Percentiles rank a stretch among this genome's conserved stretches.
phyloP scores from a whole-genome alignment of 1,140 invertebrate genomes.

The Sinella curviseta region DNA sequence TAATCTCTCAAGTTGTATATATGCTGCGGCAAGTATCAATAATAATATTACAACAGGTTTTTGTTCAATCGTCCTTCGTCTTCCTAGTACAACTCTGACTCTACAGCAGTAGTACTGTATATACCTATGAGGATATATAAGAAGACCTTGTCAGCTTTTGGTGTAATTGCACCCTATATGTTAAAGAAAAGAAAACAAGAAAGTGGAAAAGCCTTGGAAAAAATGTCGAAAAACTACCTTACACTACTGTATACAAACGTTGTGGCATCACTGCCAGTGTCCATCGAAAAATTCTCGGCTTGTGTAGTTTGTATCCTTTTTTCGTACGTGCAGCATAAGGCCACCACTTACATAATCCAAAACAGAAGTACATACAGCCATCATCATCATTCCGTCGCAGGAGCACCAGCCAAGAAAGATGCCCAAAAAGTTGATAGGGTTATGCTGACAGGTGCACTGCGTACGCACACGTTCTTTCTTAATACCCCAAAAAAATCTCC shows the following conservation, averaged over 20 bases:
- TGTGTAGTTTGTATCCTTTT: no score
- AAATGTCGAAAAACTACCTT: constrained; percentile 5
- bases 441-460: constrained; percentile 8
- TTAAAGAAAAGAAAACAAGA: constrained; percentile 9
- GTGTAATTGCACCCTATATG: background rate
- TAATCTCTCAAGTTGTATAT: no score
- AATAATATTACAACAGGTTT: constrained; percentile 9
- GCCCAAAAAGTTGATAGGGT: background rate
- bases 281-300: no score
- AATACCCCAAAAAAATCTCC: no score
- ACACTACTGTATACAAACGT: no score
- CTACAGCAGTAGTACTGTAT: no score
- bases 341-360: background rate
- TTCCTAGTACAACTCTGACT: background rate
- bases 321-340: background rate
- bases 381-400: background rate
- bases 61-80: background rate
- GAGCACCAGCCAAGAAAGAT: no score
- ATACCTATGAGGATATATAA: background rate
- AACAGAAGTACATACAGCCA: no score
- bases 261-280: no score
- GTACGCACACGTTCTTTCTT: background rate
- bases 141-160: background rate
- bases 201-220: constrained; percentile 11
- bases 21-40: no score